Conservation (phyloP, 2,797 vertebrate species). For the Hemitrygon akajei region DNA sequence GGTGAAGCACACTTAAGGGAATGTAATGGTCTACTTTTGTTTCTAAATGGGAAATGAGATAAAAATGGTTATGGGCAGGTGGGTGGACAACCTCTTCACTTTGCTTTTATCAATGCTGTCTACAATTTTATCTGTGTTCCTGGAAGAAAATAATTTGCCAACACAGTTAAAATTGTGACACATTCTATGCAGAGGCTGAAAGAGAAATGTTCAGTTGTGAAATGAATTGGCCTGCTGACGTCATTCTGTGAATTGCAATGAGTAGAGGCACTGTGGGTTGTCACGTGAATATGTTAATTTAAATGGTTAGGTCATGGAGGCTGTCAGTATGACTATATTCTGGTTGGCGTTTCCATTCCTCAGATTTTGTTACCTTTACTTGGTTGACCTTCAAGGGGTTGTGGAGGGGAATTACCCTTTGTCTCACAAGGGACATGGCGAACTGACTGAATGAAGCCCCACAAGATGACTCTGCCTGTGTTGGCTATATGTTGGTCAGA, state of each 20-base stretch:
- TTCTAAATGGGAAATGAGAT: neutral
- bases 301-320: neutral
- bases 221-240: neutral
- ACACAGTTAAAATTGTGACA: neutral
- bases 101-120: neutral
- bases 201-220: neutral
- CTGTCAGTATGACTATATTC: neutral
- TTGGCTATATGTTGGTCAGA: neutral
- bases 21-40: too few relatives aligned
- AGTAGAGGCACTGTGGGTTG: neutral
- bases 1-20: too few relatives aligned
- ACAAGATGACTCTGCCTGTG: neutral
- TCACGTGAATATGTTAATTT: neutral
- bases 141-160: neutral
- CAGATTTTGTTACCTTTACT: neutral
- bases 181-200: neutral
- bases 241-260: neutral
- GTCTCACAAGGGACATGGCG: too few relatives aligned
- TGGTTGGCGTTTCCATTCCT: neutral
- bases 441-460: neutral
- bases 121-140: neutral
- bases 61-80: neutral
- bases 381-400: too few relatives aligned
- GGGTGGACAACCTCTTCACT: neutral
- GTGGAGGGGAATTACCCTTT: too few relatives aligned